Evolutionary conservation across 2,113 vertebrate genomes (phyloP).

Genomic region (Proteles cristata): DNA sequence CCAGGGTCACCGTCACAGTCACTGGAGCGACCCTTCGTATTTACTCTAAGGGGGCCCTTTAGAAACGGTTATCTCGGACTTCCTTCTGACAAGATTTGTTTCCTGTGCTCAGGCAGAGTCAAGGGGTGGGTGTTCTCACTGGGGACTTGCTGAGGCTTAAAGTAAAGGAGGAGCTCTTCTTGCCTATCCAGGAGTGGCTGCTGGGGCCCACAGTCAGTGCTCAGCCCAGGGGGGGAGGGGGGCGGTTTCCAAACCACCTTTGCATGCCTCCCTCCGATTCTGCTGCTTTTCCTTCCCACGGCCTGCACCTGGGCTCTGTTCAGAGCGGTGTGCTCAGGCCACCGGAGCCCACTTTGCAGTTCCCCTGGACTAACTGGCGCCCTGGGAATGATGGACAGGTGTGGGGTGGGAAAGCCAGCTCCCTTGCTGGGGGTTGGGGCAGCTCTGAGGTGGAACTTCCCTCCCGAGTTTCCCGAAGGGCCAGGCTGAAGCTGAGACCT

Average conservation of each 20-base stretch:
- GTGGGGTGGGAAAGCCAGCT: not conserved
- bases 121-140: not conserved
- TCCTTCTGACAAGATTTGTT: not conserved
- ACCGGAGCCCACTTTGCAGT: not conserved
- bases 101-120: not conserved
- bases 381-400: not conserved
- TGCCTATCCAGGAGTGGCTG: not conserved
- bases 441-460: not conserved
- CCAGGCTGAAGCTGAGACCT: not conserved
- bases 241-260: not conserved
- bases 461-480: not conserved
- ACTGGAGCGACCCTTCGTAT: not conserved
- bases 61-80: not conserved
- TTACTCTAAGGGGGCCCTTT: not conserved
- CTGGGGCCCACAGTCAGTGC: not conserved
- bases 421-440: not conserved
- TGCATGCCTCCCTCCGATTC: not conserved
- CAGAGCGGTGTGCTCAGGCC: not conserved
- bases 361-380: too few species aligned
- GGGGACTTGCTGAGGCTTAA: not conserved
- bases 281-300: rapidly evolving
- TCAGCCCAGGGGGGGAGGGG: too few species aligned
- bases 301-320: not conserved
- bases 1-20: rapidly evolving
- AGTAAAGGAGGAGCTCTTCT: not conserved